Evolutionary conservation across 2,113 vertebrate genomes (phyloP).

Genomic region (Varanus komodoensis): DNA sequence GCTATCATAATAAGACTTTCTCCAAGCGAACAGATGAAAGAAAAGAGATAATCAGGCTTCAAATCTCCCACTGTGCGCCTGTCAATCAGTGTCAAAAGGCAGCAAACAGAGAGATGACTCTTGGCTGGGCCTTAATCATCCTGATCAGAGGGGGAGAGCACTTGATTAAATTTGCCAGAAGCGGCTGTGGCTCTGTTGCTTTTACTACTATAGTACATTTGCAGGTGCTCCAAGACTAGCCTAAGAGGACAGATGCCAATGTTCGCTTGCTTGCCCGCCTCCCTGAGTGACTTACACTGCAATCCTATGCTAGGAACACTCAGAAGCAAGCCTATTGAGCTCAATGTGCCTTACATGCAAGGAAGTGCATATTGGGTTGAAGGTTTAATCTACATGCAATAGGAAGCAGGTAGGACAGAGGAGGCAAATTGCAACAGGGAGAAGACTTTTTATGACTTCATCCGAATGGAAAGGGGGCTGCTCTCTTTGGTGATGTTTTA

Average conservation of each 20-base stretch:
- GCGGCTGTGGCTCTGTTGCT: rapidly evolving
- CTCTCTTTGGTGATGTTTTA: neutral
- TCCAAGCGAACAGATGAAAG: conserved; percentile 11
- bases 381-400: neutral
- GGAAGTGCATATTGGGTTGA: neutral
- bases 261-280: neutral
- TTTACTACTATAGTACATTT: rapidly evolving
- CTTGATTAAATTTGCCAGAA: conserved; percentile 30
- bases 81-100: conserved; percentile 38
- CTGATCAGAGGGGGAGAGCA: neutral
- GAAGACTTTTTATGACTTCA: neutral
- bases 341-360: neutral
- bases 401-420: neutral
- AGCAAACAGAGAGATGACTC: neutral
- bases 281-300: neutral
- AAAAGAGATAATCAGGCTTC: neutral
- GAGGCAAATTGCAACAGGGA: neutral
- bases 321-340: neutral
- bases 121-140: neutral
- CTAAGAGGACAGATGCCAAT: neutral
- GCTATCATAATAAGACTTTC: neutral
- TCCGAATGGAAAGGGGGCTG: neutral
- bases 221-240: rapidly evolving
- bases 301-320: neutral
- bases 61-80: conserved; percentile 35